A percentile compares a stretch with the other conserved stretches of the same genome.
Conservation (phyloP, 2,113 vertebrate genomes). For the Prinia subflava region DNA sequence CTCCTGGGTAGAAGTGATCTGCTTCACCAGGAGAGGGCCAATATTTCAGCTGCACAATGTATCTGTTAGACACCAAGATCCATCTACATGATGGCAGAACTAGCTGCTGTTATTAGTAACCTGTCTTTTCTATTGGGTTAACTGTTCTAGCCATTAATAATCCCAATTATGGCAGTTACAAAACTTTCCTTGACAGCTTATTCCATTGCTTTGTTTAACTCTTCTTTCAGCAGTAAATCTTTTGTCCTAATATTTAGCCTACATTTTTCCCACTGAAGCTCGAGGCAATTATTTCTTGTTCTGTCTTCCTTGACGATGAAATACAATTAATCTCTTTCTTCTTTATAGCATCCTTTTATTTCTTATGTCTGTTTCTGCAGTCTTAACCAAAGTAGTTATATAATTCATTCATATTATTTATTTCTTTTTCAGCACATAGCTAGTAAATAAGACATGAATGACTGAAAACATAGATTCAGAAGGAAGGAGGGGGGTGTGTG, state of each 20-base stretch:
- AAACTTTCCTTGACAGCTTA: slow-evolving; percentile 11
- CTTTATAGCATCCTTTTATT: slow-evolving; percentile 2
- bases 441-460: slow-evolving; percentile 6
- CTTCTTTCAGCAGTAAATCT: slow-evolving; percentile 25
- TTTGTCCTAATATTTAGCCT: slow-evolving; percentile 51
- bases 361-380: too few species aligned
- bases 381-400: not conserved
- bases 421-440: not conserved
- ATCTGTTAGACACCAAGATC: not conserved
- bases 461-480: not conserved
- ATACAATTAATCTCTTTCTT: slow-evolving; percentile 14
- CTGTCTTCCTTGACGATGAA: not conserved
- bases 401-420: not conserved
- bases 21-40: not conserved
- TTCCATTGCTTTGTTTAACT: not conserved
- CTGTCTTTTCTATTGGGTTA: not conserved
- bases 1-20: not conserved
- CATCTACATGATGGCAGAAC: not conserved
- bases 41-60: not conserved
- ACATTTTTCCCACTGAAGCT: slow-evolving; percentile 1
- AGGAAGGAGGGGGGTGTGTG: fast-evolving
- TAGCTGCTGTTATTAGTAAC: not conserved
- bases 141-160: slow-evolving; percentile 9
- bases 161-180: slow-evolving; percentile 14
- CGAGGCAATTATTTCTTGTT: slow-evolving; percentile 16